Conservation (phyloP, 2,888 invertebrate species). For the Anodontia alba region DNA sequence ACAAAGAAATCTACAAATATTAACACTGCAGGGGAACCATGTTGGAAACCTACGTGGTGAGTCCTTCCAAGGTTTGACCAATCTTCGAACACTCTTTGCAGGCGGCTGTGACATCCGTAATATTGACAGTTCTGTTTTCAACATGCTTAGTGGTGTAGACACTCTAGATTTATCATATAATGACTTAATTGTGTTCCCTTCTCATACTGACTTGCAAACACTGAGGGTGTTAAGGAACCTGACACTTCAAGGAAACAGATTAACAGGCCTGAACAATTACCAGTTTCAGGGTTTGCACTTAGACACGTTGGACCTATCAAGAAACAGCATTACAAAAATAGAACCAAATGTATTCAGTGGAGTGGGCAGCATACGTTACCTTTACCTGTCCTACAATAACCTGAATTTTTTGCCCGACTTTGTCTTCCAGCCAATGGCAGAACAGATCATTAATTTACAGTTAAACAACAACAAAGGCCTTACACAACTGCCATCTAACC, state of each 20-base stretch:
- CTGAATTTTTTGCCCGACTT: slow-evolving; percentile 59
- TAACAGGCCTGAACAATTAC: slow-evolving; percentile 55
- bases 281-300: slow-evolving; percentile 72
- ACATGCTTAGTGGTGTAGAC: slow-evolving; percentile 53
- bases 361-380: slow-evolving; percentile 57
- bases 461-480: slow-evolving; percentile 71
- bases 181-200: slow-evolving; percentile 63
- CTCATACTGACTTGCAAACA: slow-evolving; percentile 56
- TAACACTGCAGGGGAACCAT: slow-evolving; percentile 71
- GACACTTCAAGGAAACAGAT: slow-evolving; percentile 68
- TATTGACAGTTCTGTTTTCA: slow-evolving; percentile 70
- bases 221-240: slow-evolving; percentile 64
- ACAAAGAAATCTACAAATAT: slow-evolving; percentile 56
- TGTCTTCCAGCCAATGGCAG: slow-evolving; percentile 66
- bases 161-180: slow-evolving; percentile 73
- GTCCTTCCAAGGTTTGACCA: slow-evolving; percentile 67
- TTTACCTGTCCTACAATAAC: slow-evolving; percentile 75
- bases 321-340: slow-evolving; percentile 68
- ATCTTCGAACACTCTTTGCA: slow-evolving; percentile 62
- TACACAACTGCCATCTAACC: slow-evolving; percentile 49
- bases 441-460: slow-evolving; percentile 64
- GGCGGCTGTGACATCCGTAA: slow-evolving; percentile 66
- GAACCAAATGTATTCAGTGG: slow-evolving; percentile 58
- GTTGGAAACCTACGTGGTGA: slow-evolving; percentile 61
- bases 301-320: slow-evolving; percentile 68